Evolutionary conservation across 1,140 invertebrate genomes (phyloP).

Genomic region (Oppia nitens): DNA sequence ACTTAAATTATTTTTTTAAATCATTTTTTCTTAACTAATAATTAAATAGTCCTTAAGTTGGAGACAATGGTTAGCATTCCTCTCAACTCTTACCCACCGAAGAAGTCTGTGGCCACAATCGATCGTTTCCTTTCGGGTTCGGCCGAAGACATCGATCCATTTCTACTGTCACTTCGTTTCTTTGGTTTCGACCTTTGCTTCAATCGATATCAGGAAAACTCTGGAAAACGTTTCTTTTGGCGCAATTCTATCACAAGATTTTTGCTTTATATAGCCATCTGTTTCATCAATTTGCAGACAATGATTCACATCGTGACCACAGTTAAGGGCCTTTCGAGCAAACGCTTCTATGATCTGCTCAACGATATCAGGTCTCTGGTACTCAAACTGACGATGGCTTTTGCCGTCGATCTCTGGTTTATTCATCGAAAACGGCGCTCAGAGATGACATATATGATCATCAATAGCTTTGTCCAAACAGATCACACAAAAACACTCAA

Average conservation of each 20-base stretch:
- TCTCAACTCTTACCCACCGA: not conserved
- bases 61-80: not conserved
- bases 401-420: constrained; percentile 12
- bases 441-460: constrained; percentile 2
- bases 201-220: constrained; percentile 6
- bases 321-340: not conserved
- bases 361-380: constrained; percentile 1
- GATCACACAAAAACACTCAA: not conserved
- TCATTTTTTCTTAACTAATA: too few relatives aligned
- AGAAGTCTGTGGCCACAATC: not conserved
- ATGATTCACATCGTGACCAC: not conserved
- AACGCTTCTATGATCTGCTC: constrained; percentile 1
- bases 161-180: constrained; percentile 1
- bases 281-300: constrained; percentile 2
- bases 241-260: constrained; percentile 3
- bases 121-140: not conserved
- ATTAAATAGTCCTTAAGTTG: too few relatives aligned
- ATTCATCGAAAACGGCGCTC: not conserved
- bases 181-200: constrained; percentile 9
- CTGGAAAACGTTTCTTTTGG: constrained; percentile 2
- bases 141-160: constrained; percentile 5
- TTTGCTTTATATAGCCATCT: not conserved
- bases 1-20: too few relatives aligned
- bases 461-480: not conserved
- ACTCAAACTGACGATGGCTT: constrained; percentile 11